These are phyloP conservation scores for Sebastes miniatus DNA, from an alignment of 2,797 vertebrate species.

Conservation along the genomic window DNA sequence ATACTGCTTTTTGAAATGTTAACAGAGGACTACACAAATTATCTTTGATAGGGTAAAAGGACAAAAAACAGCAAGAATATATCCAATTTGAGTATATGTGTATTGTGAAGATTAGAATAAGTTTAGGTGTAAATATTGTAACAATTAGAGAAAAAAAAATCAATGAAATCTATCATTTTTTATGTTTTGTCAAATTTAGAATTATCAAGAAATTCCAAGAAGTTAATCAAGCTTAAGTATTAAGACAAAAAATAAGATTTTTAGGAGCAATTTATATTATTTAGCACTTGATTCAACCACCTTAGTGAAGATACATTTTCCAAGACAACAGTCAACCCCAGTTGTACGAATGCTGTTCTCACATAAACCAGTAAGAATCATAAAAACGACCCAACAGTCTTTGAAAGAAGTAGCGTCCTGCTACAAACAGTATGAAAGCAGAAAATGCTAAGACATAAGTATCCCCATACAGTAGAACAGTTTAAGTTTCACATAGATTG, in stretches of 20 bases:
- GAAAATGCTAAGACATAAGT: background rate
- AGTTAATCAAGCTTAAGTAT: background rate
- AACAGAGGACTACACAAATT: constrained; percentile 21
- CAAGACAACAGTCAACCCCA: background rate
- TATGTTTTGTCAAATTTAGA: background rate
- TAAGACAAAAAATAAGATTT: background rate
- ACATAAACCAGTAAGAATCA: background rate
- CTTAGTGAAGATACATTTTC: background rate
- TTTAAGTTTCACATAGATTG: background rate
- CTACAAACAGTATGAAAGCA: background rate
- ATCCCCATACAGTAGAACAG: background rate
- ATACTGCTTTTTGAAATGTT: constrained; percentile 66
- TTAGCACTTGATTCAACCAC: background rate
- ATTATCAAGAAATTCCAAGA: background rate
- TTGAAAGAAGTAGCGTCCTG: background rate
- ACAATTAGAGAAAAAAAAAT: background rate
- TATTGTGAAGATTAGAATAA: background rate
- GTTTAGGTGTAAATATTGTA: background rate
- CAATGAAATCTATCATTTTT: background rate
- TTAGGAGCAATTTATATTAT: background rate
- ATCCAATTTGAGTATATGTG: background rate
- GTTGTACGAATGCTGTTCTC: background rate
- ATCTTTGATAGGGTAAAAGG: background rate
- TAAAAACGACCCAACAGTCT: background rate
- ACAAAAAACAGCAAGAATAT: background rate